phyloP scores from a whole-genome alignment of 2,797 vertebrate species.

The Leuciscus waleckii region DNA sequence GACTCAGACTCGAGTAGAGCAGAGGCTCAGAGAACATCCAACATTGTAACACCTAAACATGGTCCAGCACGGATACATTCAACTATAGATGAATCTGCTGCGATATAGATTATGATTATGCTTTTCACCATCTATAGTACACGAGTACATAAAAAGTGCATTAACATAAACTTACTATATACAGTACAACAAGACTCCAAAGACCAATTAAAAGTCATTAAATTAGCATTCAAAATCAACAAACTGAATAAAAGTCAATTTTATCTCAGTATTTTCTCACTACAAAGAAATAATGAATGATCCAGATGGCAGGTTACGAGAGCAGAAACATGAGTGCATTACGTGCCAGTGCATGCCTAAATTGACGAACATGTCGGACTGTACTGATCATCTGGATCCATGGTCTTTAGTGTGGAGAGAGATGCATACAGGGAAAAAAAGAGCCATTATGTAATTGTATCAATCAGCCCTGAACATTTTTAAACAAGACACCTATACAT shows the following conservation, averaged over 20 bases:
- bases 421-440: neutral
- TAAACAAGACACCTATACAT: neutral
- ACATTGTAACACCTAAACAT: neutral
- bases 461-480: neutral
- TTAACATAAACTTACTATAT: neutral
- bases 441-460: neutral
- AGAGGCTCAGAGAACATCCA: neutral
- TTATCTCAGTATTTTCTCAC: neutral
- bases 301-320: neutral
- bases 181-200: neutral
- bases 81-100: neutral
- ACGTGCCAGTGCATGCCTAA: neutral
- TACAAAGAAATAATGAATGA: neutral
- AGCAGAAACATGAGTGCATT: neutral
- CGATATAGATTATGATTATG: neutral
- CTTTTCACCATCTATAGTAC: neutral
- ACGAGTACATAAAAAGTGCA: neutral
- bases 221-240: neutral
- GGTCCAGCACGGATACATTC: neutral
- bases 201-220: neutral
- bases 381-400: slow-evolving; percentile 26
- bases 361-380: slow-evolving; percentile 10
- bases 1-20: slow-evolving; percentile 19
- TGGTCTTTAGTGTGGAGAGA: neutral
- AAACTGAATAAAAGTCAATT: neutral